Evolutionary conservation across 2,113 vertebrate genomes (phyloP), one percentile per base, ranked within the genome.

Genomic region (Numenius arquata): DNA sequence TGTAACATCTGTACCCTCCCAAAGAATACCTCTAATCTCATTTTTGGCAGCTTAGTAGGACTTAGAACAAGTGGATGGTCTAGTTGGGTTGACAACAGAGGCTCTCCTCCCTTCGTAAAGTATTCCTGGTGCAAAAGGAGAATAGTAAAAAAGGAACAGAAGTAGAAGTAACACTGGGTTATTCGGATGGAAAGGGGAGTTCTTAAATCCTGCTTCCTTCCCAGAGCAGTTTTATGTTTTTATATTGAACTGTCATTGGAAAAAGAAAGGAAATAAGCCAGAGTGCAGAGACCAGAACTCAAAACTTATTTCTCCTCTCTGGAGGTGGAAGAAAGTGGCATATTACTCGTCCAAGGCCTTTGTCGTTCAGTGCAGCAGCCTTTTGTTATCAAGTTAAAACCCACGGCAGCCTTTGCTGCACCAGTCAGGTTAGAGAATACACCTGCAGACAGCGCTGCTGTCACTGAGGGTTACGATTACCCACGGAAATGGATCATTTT

Each of bases 401-500:
- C 56, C 67, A 38, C 0, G 0, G 22, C 38, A 74, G 73, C n/a
- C 50, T 75, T 78, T 67, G 41, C 50, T 73, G 50, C 26, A 80
- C 4, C n/a, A 43, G 22, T 9, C 47, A 75, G 11, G 26, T 53
- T 62, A 83, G 22, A 85, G 89, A 77, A 71, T 18, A 52, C 34
- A 47, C 68, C 65, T 56, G 72, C 6, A 1, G 86, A 34, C 61
- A 45, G 45, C 5, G 1, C 58, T 87, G 41, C 73, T 95, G 62
- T 77, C 93, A 87, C 38, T 15, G 34, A 11, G 38, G 62, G 62
- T 90, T 90, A 76, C 19, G 8, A 40, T 76, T 76, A 67, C 34
- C 30, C 47, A 48, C 47, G 77, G 80, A 94, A 92, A 61, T 6
- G 38, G 47, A 53, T 65, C 22, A 73, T 66, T 95, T 96, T 95